Percentiles rank a stretch among this genome's conserved stretches.
These are phyloP conservation scores for Scrobipalpa atriplicella DNA, from an alignment of 2,888 invertebrate species.

Conservation along the genomic window DNA sequence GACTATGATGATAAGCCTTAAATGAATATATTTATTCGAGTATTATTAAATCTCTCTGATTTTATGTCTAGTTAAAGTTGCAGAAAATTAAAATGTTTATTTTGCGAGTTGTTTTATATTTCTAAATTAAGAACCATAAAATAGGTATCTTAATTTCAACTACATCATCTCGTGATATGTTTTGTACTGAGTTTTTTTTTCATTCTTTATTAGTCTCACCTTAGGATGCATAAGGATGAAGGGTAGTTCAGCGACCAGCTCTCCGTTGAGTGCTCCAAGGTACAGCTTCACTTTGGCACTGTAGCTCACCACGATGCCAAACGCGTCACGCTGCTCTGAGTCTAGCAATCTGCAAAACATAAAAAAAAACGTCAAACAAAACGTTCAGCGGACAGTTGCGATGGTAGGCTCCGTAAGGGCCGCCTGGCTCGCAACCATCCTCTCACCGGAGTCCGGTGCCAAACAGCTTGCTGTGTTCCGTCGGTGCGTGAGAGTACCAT, in stretches of 20 bases:
- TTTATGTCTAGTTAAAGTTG: background rate
- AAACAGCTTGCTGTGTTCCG: too few relatives aligned
- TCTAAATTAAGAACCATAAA: background rate
- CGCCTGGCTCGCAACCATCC: too few relatives aligned
- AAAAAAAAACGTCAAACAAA: too few relatives aligned
- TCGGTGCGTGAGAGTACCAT: too few relatives aligned
- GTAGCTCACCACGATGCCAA: conserved; percentile 98
- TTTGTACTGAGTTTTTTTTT: too few relatives aligned
- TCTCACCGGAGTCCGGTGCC: too few relatives aligned
- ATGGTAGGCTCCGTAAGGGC: too few relatives aligned
- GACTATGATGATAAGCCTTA: too few relatives aligned
- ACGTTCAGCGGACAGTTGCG: too few relatives aligned
- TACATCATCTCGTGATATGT: too few relatives aligned
- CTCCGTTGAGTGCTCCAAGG: conserved; percentile 95
- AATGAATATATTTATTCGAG: too few relatives aligned
- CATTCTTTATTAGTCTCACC: conserved; percentile 63
- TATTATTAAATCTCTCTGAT: background rate
- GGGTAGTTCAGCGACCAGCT: conserved; percentile 94
- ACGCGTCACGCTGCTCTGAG: conserved; percentile 94
- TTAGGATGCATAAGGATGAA: conserved; percentile 96
- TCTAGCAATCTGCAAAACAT: conserved; percentile 61
- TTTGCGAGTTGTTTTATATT: background rate
- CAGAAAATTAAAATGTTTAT: background rate
- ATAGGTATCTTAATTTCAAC: background rate
- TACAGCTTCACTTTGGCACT: conserved; percentile 97